phyloP scores from a whole-genome alignment of 2,797 vertebrate species.

The Presbytis comata region DNA sequence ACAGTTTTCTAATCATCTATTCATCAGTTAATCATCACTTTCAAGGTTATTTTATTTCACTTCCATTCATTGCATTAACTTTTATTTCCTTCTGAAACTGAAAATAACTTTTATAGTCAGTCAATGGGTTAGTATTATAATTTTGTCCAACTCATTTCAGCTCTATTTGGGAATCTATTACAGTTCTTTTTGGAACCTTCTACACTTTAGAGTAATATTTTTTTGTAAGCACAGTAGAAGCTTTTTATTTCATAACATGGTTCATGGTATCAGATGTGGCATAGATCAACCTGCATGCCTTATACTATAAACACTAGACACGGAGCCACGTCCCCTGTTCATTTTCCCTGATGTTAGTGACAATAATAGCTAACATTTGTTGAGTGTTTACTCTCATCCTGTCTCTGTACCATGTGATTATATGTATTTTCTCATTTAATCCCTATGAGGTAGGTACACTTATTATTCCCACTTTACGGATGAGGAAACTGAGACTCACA shows the following conservation, averaged over 20 bases:
- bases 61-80: constrained; percentile 56
- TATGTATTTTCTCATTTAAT: not conserved
- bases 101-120: constrained; percentile 57
- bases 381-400: not conserved
- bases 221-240: not conserved
- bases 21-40: constrained; percentile 60
- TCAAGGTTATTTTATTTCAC: constrained; percentile 61
- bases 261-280: not conserved
- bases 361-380: not conserved
- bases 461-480: not conserved
- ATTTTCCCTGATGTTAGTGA: not conserved
- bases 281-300: not conserved
- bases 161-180: not conserved
- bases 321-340: not conserved
- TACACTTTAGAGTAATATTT: not conserved
- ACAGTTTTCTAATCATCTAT: constrained; percentile 44
- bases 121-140: constrained; percentile 12
- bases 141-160: constrained; percentile 46
- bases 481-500: not conserved
- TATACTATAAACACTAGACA: not conserved
- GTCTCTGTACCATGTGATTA: not conserved
- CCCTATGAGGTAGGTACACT: not conserved
- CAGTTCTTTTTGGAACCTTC: constrained; percentile 5
- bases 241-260: not conserved
- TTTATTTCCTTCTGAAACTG: constrained; percentile 65